Evolutionary conservation across 1,140 invertebrate genomes (phyloP).

Genomic region (Drosophila saltans): DNA sequence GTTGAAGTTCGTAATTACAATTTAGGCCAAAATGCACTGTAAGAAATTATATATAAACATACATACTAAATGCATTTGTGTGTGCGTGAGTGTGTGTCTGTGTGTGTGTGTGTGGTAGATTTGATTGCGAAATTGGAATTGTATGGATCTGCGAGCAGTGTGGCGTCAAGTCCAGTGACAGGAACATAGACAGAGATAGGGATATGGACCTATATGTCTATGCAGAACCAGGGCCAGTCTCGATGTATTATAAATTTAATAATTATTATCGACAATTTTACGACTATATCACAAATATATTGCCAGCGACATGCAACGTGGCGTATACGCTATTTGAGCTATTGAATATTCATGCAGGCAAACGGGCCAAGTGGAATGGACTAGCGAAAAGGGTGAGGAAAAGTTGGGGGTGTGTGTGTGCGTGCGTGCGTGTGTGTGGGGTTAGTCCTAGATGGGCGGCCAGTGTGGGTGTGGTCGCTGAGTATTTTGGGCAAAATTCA

Average conservation of each 20-base stretch:
- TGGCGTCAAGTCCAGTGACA: not conserved
- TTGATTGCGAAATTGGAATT: too few relatives aligned
- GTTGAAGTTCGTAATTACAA: conserved; percentile 65
- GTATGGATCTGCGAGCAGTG: too few relatives aligned
- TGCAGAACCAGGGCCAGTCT: not conserved
- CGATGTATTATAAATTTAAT: conserved; percentile 68
- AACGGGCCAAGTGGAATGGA: conserved; percentile 12
- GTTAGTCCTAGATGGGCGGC: not conserved
- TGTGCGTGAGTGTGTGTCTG: too few relatives aligned
- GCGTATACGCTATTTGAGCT: conserved; percentile 76
- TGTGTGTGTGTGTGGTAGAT: too few relatives aligned
- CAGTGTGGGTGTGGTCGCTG: conserved; percentile 15
- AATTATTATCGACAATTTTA: conserved; percentile 77
- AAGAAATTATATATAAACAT: conserved; percentile 13
- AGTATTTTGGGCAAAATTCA: conserved; percentile 72
- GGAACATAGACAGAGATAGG: conserved; percentile 12
- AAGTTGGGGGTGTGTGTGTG: not conserved
- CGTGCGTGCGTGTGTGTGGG: not conserved
- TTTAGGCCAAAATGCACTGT: conserved; percentile 9
- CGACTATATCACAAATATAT: conserved; percentile 21
- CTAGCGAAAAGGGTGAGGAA: not conserved
- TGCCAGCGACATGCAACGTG: conserved; percentile 51
- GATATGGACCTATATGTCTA: not conserved
- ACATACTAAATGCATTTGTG: too few relatives aligned
- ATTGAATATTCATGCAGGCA: conserved; percentile 79